Conservation (phyloP, 2,113 vertebrate genomes). For the Rhombomys opimus region DNA sequence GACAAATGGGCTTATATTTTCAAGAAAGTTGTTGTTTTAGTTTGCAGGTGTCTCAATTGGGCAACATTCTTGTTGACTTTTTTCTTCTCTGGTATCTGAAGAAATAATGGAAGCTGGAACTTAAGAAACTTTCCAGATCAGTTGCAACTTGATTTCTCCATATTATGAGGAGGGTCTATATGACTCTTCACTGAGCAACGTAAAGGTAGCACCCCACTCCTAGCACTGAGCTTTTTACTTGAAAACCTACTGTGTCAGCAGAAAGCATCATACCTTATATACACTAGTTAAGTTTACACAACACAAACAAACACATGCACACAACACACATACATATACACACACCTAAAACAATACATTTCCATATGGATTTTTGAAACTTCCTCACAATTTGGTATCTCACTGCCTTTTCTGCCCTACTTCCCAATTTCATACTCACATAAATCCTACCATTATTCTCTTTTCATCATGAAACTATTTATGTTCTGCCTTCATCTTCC, state of each 20-base stretch:
- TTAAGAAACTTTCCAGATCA: background rate
- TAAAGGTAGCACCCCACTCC: background rate
- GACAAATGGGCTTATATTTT: background rate
- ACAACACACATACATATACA: background rate
- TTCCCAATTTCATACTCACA: background rate
- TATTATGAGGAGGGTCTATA: background rate
- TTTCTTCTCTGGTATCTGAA: background rate
- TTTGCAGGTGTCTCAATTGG: background rate
- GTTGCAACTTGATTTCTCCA: background rate
- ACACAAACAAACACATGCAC: no score
- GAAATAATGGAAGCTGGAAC: no score
- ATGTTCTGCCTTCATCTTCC: no score
- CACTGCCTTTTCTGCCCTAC: background rate
- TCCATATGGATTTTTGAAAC: background rate
- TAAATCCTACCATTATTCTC: background rate
- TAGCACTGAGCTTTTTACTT: background rate
- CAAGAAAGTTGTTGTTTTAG: background rate
- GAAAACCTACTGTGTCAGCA: background rate
- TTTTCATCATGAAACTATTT: background rate
- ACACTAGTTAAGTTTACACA: background rate
- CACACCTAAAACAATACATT: background rate
- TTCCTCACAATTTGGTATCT: background rate
- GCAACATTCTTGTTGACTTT: background rate
- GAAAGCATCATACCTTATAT: background rate
- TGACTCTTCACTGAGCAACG: background rate